These are phyloP conservation scores for Formicarius rufipectus DNA, from an alignment of 2,113 vertebrate species.

Conservation along the genomic window DNA sequence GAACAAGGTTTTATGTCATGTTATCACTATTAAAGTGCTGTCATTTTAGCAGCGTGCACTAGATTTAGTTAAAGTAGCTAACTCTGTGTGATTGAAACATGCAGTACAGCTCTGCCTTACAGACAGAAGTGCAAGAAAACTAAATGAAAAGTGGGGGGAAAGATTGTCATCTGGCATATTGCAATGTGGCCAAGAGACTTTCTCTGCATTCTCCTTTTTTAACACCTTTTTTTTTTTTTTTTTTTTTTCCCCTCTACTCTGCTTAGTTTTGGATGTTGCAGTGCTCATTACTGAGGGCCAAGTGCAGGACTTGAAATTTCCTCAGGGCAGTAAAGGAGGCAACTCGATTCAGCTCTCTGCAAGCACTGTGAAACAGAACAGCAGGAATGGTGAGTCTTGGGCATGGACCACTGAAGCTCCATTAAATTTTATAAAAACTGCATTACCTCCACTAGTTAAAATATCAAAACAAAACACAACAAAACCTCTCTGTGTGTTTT, in stretches of 20 bases:
- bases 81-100: background rate
- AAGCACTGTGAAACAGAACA: slow-evolving; percentile 98
- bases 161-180: background rate
- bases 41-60: background rate
- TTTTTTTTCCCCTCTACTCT: slow-evolving; percentile 15
- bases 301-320: slow-evolving; percentile 97
- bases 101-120: background rate
- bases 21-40: background rate
- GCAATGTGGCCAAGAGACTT: background rate
- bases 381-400: slow-evolving; percentile 89
- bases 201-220: background rate
- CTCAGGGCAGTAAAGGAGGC: slow-evolving; percentile 88
- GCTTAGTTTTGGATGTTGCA: slow-evolving; percentile 92
- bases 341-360: slow-evolving; percentile 96
- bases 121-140: background rate
- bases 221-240: background rate
- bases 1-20: background rate
- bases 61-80: background rate
- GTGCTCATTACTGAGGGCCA: slow-evolving; percentile 97
- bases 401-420: background rate
- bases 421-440: background rate
- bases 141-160: background rate
- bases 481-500: background rate
- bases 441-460: background rate
- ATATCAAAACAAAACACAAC: background rate